phyloP scores from a whole-genome alignment of 2,113 vertebrate genomes.

The Cyphomyrus plagiostoma region DNA sequence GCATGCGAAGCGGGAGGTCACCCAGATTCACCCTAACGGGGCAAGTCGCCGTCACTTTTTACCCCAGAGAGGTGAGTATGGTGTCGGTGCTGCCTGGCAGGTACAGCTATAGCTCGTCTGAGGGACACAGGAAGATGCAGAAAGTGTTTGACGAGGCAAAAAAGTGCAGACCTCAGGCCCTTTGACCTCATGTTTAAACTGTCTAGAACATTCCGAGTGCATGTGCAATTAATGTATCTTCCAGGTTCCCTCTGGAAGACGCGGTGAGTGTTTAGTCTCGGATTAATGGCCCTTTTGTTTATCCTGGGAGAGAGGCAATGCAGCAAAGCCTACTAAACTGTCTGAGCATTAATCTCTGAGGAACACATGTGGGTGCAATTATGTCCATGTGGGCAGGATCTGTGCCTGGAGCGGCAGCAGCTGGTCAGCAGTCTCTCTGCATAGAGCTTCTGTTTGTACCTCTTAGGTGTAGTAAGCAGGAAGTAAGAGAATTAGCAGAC shows the following conservation, averaged over 20 bases:
- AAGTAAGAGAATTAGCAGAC: not conserved
- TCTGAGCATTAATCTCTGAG: not conserved
- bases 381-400: not conserved
- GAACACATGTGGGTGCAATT: not conserved
- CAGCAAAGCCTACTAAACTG: not conserved
- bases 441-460: not conserved
- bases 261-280: not conserved
- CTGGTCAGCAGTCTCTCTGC: not conserved
- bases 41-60: no score
- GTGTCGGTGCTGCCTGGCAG: no score
- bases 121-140: not conserved
- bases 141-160: not conserved
- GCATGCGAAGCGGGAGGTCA: no score
- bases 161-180: not conserved
- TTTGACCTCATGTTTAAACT: not conserved
- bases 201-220: not conserved
- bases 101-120: not conserved
- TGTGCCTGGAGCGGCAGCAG: not conserved
- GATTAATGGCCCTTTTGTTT: not conserved
- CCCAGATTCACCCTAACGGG: no score
- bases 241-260: not conserved
- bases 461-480: not conserved
- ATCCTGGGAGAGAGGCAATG: not conserved
- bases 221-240: not conserved
- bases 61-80: no score